phyloP scores from a whole-genome alignment of 2,888 invertebrate genomes.

The Sceliomorpha sp. region DNA sequence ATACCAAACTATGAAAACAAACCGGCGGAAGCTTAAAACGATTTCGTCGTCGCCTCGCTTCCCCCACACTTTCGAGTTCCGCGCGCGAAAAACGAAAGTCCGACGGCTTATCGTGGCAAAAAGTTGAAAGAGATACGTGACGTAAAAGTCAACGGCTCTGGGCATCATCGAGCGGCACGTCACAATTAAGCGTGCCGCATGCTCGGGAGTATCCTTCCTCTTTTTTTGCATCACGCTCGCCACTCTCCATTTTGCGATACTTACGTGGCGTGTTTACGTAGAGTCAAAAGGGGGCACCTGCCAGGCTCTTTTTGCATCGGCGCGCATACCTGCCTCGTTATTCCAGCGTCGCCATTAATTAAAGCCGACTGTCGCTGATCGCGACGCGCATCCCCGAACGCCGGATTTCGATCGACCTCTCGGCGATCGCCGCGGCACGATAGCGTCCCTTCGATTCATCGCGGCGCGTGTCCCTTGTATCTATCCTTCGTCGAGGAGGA shows the following conservation, averaged over 20 bases:
- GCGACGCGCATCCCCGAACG: constrained; percentile 34
- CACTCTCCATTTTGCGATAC: constrained; percentile 55
- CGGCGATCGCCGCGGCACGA: constrained; percentile 36
- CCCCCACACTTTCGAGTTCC: too few relatives aligned
- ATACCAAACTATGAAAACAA: too few relatives aligned
- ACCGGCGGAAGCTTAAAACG: too few relatives aligned
- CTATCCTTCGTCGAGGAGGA: constrained; percentile 7
- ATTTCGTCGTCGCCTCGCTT: too few relatives aligned
- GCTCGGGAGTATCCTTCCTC: constrained; percentile 21
- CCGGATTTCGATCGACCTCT: constrained; percentile 46
- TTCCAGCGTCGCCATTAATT: constrained; percentile 70
- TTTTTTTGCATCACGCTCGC: constrained; percentile 57
- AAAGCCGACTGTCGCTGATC: constrained; percentile 54
- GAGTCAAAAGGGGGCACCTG: constrained; percentile 59
- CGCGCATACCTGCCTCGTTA: constrained; percentile 62
- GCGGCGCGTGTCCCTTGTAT: constrained; percentile 25
- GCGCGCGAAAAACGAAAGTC: too few relatives aligned
- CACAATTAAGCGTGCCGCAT: constrained; percentile 59
- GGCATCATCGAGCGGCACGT: constrained; percentile 23
- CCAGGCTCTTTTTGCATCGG: constrained; percentile 59
- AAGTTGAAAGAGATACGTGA: constrained; percentile 19
- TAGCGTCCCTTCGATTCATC: constrained; percentile 47
- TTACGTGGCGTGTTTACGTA: constrained; percentile 44
- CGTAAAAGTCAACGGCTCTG: constrained; percentile 13
- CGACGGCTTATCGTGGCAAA: constrained; percentile 19